Conservation (phyloP, 2,888 invertebrate genomes). For the Troides aeacus region DNA sequence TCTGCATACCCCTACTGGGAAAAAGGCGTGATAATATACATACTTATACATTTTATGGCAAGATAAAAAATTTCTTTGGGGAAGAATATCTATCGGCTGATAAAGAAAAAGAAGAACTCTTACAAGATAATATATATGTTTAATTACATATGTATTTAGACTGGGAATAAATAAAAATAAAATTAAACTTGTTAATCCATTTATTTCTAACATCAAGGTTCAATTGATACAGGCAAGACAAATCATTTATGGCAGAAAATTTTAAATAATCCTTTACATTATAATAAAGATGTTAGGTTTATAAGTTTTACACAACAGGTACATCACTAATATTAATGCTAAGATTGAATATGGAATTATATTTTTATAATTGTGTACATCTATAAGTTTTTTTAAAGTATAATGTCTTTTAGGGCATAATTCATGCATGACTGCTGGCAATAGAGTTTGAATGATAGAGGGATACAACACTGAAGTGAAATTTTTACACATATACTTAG, state of each 20-base stretch:
- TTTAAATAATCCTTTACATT: background rate
- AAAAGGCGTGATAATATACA: too few relatives aligned
- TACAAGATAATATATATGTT: too few relatives aligned
- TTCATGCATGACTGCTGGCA: background rate
- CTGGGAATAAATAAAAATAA: conserved; percentile 2
- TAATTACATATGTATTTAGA: too few relatives aligned
- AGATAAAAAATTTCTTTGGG: too few relatives aligned
- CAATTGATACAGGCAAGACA: conserved; percentile 32
- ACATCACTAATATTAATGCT: conserved; percentile 1
- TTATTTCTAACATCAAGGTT: conserved; percentile 37
- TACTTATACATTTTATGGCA: too few relatives aligned
- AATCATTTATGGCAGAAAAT: conserved; percentile 24
- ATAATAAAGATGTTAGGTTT: background rate
- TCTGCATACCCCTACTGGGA: too few relatives aligned
- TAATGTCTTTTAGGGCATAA: background rate
- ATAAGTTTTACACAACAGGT: background rate
- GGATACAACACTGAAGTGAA: conserved; percentile 27
- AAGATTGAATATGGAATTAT: background rate
- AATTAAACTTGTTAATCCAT: conserved; percentile 30
- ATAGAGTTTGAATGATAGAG: conserved; percentile 1
- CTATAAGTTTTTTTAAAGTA: background rate
- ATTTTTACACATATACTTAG: conserved; percentile 16
- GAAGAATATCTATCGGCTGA: too few relatives aligned
- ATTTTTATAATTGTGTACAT: background rate
- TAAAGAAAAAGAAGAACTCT: too few relatives aligned